A percentile compares a stretch with the other conserved stretches of the same genome.
phyloP scores from a whole-genome alignment of 2,888 invertebrate genomes.

The Toxonevra muliebris region DNA sequence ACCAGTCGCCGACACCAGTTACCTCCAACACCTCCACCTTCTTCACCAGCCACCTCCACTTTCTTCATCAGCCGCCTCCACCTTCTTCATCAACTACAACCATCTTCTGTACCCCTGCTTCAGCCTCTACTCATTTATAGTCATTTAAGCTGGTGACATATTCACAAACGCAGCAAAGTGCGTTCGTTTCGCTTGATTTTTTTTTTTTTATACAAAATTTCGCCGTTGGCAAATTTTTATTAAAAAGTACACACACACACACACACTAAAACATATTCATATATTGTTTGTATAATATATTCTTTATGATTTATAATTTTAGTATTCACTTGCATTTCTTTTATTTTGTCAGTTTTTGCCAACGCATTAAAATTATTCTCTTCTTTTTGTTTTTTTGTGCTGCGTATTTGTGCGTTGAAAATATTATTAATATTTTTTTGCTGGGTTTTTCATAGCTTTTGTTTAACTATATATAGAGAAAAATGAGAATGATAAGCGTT shows the following conservation, averaged over 20 bases:
- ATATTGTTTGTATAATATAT: neutral
- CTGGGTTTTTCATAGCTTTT: neutral
- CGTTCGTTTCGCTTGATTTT: constrained; percentile 22
- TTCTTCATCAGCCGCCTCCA: neutral
- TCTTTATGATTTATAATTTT: constrained; percentile 26
- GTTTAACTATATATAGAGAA: neutral
- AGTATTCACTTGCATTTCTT: constrained; percentile 36
- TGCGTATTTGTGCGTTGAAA: constrained; percentile 32
- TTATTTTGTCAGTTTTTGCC: constrained; percentile 47
- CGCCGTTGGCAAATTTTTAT: constrained; percentile 46
- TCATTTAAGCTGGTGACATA: no score
- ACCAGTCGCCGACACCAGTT: no score
- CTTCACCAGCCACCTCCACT: neutral
- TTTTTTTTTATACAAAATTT: constrained; percentile 35
- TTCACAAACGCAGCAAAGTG: constrained; percentile 23
- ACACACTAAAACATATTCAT: neutral
- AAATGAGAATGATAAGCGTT: constrained; percentile 12
- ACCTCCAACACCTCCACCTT: neutral
- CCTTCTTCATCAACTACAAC: no score
- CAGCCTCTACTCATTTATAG: neutral
- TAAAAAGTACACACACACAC: constrained; percentile 34
- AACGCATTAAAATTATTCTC: constrained; percentile 38
- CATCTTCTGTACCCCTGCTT: neutral
- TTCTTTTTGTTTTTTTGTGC: constrained; percentile 14
- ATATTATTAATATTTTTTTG: constrained; percentile 10